Evolutionary conservation across 2,888 invertebrate species (phyloP).

Genomic region (Nycteola revayana): DNA sequence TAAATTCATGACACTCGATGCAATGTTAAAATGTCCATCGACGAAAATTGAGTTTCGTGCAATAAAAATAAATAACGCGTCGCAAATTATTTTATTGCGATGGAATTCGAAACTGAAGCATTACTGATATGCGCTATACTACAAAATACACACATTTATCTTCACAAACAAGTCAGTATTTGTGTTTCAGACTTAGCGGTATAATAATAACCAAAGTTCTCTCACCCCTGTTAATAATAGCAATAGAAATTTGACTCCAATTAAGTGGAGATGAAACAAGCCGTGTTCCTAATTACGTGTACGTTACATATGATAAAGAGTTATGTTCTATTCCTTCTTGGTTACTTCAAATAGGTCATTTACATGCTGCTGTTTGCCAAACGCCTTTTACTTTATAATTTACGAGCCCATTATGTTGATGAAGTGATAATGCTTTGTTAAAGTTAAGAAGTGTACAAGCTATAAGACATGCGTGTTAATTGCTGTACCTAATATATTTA

Average conservation of each 20-base stretch:
- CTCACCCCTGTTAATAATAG: constrained; percentile 7
- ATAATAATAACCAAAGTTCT: not conserved
- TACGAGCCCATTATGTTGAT: constrained; percentile 27
- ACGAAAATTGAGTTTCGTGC: too few relatives aligned
- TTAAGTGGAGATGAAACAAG: constrained; percentile 15
- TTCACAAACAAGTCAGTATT: too few relatives aligned
- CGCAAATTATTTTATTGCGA: too few relatives aligned
- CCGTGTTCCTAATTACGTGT: constrained; percentile 11
- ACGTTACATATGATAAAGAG: constrained; percentile 1
- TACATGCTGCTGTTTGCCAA: constrained; percentile 20
- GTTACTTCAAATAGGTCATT: constrained; percentile 32
- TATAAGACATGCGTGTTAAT: constrained; percentile 1
- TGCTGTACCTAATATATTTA: too few relatives aligned
- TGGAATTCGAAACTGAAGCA: too few relatives aligned
- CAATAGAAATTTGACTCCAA: constrained; percentile 24
- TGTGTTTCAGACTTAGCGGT: not conserved
- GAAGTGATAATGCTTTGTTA: constrained; percentile 23
- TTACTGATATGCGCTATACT: too few relatives aligned
- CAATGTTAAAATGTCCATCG: too few relatives aligned
- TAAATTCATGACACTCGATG: too few relatives aligned
- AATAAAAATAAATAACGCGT: too few relatives aligned
- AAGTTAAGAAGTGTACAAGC: constrained; percentile 16
- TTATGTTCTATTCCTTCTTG: constrained; percentile 24
- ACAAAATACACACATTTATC: too few relatives aligned
- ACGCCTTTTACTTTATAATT: constrained; percentile 31